A percentile compares a stretch with the other conserved stretches of the same genome.
Evolutionary conservation across 2,113 vertebrate species (phyloP).

Genomic region (human): GRCh38 chr5:130570501-130571000

Average conservation of each 20-base stretch:
- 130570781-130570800: not conserved
- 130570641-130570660: not conserved
- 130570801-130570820: not conserved
- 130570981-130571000: not conserved
- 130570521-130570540: not conserved
- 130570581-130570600: not conserved
- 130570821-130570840: not conserved
- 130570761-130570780: not conserved
- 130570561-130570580: not conserved
- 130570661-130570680: not conserved
- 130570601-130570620: not conserved
- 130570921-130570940: constrained; percentile 8
- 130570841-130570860: not conserved
- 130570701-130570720: not conserved
- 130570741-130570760: not conserved
- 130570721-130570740: constrained; percentile 2
- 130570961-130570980: constrained; percentile 27
- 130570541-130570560: not conserved
- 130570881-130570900: not conserved
- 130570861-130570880: not conserved
- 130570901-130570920: not conserved
- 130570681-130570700: not conserved
- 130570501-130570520: not conserved
- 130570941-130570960: constrained; percentile 15
- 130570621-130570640: not conserved